These are phyloP conservation scores for Scolanthus callimorphus DNA, from an alignment of 92 coral and sea anemone species.

Conservation along the genomic window DNA sequence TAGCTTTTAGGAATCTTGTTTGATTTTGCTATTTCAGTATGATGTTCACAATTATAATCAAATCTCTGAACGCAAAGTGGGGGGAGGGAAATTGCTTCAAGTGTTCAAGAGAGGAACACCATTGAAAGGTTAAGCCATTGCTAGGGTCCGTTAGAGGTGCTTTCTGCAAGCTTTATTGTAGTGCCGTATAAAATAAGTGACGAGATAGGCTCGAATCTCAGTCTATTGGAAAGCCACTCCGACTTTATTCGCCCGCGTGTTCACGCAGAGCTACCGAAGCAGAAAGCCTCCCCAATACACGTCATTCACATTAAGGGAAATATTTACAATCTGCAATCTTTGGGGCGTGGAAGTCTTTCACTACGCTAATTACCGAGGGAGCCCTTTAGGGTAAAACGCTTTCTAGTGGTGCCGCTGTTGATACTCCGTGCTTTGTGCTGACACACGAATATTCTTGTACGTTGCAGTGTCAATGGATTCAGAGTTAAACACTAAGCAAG, in stretches of 20 bases:
- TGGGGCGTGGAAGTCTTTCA: slow-evolving; percentile 99
- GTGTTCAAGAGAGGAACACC: slow-evolving; percentile 95
- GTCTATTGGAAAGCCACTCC: slow-evolving; percentile 13
- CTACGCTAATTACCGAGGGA: slow-evolving; percentile 94
- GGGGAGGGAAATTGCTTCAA: slow-evolving; percentile 99
- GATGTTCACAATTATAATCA: slow-evolving; percentile 91
- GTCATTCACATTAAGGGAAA: slow-evolving; percentile 88
- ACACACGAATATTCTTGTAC: slow-evolving; percentile 71
- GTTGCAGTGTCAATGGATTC: slow-evolving; percentile 91
- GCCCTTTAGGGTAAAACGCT: slow-evolving; percentile 97
- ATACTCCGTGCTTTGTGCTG: slow-evolving; percentile 84
- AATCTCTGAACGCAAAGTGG: slow-evolving; percentile 92
- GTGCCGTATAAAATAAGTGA: slow-evolving; percentile 17
- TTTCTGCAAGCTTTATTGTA: slow-evolving; percentile 39
- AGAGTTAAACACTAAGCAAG: slow-evolving; percentile 77
- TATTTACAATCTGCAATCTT: slow-evolving; percentile 93
- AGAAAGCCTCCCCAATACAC: slow-evolving; percentile 71
- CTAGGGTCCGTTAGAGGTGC: slow-evolving; percentile 76
- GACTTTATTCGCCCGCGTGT: slow-evolving; percentile 59
- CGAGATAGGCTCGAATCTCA: background rate
- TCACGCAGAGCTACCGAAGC: slow-evolving; percentile 68
- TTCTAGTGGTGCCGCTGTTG: slow-evolving; percentile 85
- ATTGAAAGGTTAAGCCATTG: slow-evolving; percentile 99
- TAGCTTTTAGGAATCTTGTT: slow-evolving; percentile 65
- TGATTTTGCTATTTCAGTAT: slow-evolving; percentile 77